phyloP scores from a whole-genome alignment of 2,888 invertebrate genomes.

The Entomobrya multifasciata region DNA sequence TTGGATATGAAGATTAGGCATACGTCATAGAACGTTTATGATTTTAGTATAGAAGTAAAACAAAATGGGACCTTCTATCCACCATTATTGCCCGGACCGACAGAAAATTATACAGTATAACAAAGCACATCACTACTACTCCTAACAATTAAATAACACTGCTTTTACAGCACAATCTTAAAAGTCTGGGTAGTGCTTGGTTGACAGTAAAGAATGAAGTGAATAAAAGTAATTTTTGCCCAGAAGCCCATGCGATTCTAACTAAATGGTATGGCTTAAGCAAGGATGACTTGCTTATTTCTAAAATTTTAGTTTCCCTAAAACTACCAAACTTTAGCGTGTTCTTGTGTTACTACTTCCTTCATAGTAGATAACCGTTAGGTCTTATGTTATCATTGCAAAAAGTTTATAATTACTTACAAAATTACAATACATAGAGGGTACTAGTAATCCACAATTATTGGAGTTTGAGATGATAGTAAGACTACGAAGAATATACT shows the following conservation, averaged over 20 bases:
- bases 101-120: too few relatives aligned
- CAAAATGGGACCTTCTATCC: too few relatives aligned
- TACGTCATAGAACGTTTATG: too few relatives aligned
- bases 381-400: not conserved
- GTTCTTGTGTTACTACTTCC: not conserved
- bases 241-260: not conserved
- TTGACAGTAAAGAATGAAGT: conserved; percentile 1
- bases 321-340: conserved; percentile 5
- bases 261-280: not conserved
- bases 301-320: not conserved
- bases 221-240: conserved; percentile 5
- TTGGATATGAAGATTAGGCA: too few relatives aligned
- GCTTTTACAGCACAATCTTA: not conserved
- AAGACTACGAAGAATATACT: too few relatives aligned
- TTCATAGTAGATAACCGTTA: conserved; percentile 17
- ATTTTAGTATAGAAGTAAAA: too few relatives aligned
- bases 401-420: conserved; percentile 66
- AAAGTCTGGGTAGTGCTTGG: not conserved
- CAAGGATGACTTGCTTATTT: not conserved
- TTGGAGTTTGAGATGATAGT: not conserved
- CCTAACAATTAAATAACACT: too few relatives aligned
- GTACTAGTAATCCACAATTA: conserved; percentile 32
- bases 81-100: too few relatives aligned
- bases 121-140: too few relatives aligned
- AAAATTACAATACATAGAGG: conserved; percentile 53